These are phyloP conservation scores for Microtus oregoni DNA, from an alignment of 2,113 vertebrate species.

Conservation along the genomic window DNA sequence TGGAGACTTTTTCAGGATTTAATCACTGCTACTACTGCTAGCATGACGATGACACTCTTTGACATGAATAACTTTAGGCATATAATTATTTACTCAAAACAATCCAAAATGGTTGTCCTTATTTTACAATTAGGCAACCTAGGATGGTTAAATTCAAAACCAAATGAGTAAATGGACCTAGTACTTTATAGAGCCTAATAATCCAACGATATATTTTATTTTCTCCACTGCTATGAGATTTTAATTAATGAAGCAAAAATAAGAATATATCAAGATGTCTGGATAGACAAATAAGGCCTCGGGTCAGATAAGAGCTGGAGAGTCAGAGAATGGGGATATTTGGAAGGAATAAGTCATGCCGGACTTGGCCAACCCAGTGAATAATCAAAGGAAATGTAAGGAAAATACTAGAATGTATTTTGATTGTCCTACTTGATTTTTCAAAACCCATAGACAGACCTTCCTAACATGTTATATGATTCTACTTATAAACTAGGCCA, in stretches of 20 bases:
- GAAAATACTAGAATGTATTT: conserved; percentile 12
- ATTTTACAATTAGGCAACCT: conserved; percentile 44
- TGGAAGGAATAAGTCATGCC: background rate
- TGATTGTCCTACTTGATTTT: conserved; percentile 9
- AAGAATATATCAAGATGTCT: conserved; percentile 20
- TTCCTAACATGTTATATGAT: background rate
- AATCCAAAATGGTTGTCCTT: background rate
- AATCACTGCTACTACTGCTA: background rate
- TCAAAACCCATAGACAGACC: background rate
- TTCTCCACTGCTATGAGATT: background rate
- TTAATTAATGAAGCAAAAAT: conserved; percentile 40
- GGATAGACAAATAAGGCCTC: background rate
- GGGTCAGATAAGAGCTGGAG: background rate
- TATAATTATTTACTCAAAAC: conserved; percentile 30
- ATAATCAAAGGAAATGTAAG: conserved; percentile 3
- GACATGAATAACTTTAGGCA: background rate
- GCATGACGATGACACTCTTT: background rate
- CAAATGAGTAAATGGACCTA: background rate
- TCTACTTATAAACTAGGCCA: background rate
- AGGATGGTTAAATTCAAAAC: conserved; percentile 28
- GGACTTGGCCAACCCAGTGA: background rate
- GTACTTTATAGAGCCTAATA: background rate
- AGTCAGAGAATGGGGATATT: background rate
- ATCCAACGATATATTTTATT: conserved; percentile 20
- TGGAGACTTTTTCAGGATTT: conserved; percentile 30